Evolutionary conservation across 1,140 invertebrate species (phyloP), one percentile per base, ranked within the genome.

Genomic region (Battus philenor): DNA sequence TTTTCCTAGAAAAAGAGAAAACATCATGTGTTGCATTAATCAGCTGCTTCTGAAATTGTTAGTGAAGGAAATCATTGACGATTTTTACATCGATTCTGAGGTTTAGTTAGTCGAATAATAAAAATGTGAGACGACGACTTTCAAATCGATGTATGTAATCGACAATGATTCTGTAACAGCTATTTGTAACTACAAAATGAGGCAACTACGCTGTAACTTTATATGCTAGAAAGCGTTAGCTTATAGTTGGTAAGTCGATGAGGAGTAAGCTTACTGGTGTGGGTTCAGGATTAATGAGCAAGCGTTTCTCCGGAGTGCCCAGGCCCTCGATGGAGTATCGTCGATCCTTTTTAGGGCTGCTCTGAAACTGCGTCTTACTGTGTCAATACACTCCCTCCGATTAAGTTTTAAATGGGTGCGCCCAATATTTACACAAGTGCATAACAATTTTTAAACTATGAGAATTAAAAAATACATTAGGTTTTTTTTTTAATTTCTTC

Each of bases 1-100:
- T 92, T 87, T 69, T 87, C 86, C 86, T 87, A 86, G 69, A 87
- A 87, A 70, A 77, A 82, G 59, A 79, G 57, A 78, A 71, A 67
- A 72, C 53, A 72, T 82, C 81, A 76, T 65, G 69, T 33, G 60
- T 69, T 67, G 71, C 33, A 55, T 48, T 50, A 41, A 15, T 33
- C 16, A 15, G 5, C 24, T 32, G 33, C 30, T 49, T 24, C 24
- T 36, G 30, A 41, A 11, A 27, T 11, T 47, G 44, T 50, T 54
- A 47, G 44, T 44, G 11, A 32, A 11, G 12, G 9, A 17, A 24
- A 41, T 34, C 38, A 29, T 41, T 10, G 13, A 10, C 22, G 20
- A 27, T 41, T 13, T 27, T 31, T 6, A 13, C 6, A 30, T 7
- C 11, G 11, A 12, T n/a, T 31, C 6, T 29, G 6, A 20, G 2